These are phyloP conservation scores for Malthinus flaveolus DNA, from an alignment of 2,888 invertebrate genomes.

Conservation along the genomic window DNA sequence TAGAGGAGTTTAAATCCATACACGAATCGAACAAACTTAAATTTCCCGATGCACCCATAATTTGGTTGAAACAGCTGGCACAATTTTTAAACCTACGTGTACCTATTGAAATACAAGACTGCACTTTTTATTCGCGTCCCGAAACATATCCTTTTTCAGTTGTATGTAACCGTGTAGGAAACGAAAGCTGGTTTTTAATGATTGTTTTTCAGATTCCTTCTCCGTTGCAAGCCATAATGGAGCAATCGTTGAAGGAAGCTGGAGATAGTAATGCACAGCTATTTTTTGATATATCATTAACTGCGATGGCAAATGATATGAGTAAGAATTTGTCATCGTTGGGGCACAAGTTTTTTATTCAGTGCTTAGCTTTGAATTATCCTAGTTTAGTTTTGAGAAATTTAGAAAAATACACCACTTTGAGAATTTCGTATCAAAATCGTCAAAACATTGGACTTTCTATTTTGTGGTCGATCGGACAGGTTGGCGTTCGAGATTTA, in stretches of 20 bases:
- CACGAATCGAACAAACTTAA: conserved; percentile 63
- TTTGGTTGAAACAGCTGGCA: conserved; percentile 73
- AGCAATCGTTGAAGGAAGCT: conserved; percentile 60
- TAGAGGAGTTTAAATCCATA: conserved; percentile 59
- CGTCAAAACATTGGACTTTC: conserved; percentile 72
- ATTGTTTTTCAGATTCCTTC: conserved; percentile 42
- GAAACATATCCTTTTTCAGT: conserved; percentile 62
- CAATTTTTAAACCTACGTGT: conserved; percentile 66
- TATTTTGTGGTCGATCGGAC: conserved; percentile 76
- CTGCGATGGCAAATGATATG: conserved; percentile 73
- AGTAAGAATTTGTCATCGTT: conserved; percentile 67
- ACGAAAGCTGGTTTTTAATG: background rate
- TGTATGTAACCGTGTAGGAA: conserved; percentile 36
- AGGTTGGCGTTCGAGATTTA: conserved; percentile 68
- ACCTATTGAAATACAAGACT: conserved; percentile 66
- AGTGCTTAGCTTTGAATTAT: conserved; percentile 67
- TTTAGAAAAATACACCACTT: conserved; percentile 63
- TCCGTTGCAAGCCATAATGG: conserved; percentile 51
- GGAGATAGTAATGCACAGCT: conserved; percentile 66
- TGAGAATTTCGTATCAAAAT: conserved; percentile 78
- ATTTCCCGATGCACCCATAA: conserved; percentile 71
- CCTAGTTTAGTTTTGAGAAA: conserved; percentile 66
- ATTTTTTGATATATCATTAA: conserved; percentile 72
- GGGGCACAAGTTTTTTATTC: conserved; percentile 73
- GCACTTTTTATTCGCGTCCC: conserved; percentile 61